Evolutionary conservation across 1,140 invertebrate species (phyloP), one percentile per base, ranked within the genome.

Genomic region (Phenacoccus solenopsis): DNA sequence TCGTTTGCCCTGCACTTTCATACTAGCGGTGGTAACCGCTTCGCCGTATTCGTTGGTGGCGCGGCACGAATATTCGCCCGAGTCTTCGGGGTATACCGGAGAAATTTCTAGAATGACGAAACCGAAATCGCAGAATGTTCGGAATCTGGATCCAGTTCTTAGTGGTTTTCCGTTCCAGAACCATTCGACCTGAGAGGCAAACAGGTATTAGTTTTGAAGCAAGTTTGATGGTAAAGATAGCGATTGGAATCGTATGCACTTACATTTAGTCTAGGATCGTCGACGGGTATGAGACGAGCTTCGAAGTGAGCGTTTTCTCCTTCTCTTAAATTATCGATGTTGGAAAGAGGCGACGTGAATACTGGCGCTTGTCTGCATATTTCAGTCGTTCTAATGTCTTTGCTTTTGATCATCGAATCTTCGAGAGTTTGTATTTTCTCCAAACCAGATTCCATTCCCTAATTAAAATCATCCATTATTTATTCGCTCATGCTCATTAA

Each of bases 261-360:
- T 74, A 90, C 88, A 81, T 92, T 94, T 72, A 98, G 84, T 77
- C 91, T 93, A 27, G 95, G 91, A 84, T 98, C 96, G 78, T 96
- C 93, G 12, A 91, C 90, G 20, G 95, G 96, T 35, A 87, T 91
- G 16, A 98, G 82, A 72, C 93, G 85, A 67, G 91, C 93, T 84
- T 98, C 95, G 79, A 98, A 95, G 81, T 98, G 95, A 71, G 90
- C 88, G 77, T 89, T 95, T 82, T 96, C 93, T 67, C 91, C 91
- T 82, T 94, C 91, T 20, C 90, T 84, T 27, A 96, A 78, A 74
- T 85, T 89, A 73, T 91, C 89, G 72, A 94, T 85, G 75, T 96
- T 95, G 49, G 88, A 88, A 21, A 97, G 80, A 20, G 94, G 94
- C 57, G 90, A 88, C 10, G 91, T 96, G 75, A 98, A 97, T 24